Conservation (phyloP, 2,888 invertebrate species). For the Eilema depressum region DNA sequence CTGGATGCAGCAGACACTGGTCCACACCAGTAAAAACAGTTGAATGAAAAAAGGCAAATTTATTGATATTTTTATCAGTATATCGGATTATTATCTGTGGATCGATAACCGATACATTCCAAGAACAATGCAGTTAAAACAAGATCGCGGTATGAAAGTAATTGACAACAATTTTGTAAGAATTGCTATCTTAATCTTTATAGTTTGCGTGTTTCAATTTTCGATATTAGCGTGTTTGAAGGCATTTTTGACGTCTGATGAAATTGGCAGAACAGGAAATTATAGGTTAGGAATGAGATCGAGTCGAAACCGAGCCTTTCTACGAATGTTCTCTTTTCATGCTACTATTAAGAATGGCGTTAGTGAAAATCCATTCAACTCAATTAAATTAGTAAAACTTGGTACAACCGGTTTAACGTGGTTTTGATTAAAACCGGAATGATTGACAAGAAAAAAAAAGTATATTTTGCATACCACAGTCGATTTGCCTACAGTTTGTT, state of each 20-base stretch:
- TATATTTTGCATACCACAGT: neutral
- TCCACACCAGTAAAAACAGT: too few species aligned
- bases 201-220: constrained; percentile 4
- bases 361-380: neutral
- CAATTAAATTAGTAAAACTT: too few species aligned
- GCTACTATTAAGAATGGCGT: neutral
- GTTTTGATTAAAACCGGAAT: neutral
- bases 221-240: neutral
- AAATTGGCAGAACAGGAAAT: neutral
- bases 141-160: neutral
- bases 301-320: neutral
- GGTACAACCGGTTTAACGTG: neutral
- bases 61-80: neutral
- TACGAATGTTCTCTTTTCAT: neutral
- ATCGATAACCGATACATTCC: neutral
- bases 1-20: neutral
- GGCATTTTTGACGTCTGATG: neutral
- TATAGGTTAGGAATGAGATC: neutral
- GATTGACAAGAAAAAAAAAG: neutral
- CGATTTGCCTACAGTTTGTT: constrained; percentile 2
- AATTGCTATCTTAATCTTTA: neutral
- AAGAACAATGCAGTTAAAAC: constrained; percentile 42
- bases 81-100: neutral
- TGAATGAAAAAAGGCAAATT: too few species aligned
- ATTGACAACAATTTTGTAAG: neutral